Base-by-base conservation (phyloP, 2,113 vertebrate species). In the Caracal caracal region DNA sequence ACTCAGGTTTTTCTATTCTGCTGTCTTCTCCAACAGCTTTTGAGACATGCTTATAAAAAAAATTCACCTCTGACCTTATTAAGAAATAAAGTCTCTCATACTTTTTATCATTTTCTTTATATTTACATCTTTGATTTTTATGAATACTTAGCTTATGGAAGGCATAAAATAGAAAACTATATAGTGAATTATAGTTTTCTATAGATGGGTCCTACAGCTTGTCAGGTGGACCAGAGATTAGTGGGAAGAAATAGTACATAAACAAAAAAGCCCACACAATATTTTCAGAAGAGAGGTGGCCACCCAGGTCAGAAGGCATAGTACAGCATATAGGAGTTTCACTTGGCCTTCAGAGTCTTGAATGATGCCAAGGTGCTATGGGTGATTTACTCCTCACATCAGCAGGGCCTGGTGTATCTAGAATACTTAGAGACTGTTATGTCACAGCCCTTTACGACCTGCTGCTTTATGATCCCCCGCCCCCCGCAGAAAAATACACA, bases 81-180 rank as follows among this genome's bases (percentile, higher is more conserved):
- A 92, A 30, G 43, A 10, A 24, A 71, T 85, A 47, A n/a, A 22
- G 6, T 49, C n/a, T 65, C 10, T 35, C 26, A n/a, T 47, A 47
- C 7, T 63, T 83, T 66, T 88, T 16, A 43, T 24, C 5, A 49
- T 88, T 82, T 92, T 81, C 37, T 73, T 95, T 88, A 43, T 33
- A 75, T 82, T 68, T 88, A 76, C 76, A 83, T 65, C n/a, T 86
- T 95, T 87, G 82, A 68, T 66, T 88, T 88, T 88, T 83, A n/a
- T 66, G 70, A n/a, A 16, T 53, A 40, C 3, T 43, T 65, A 56
- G 20, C 26, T 87, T 80, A 65, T 53, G 26, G 28, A 82, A 59
- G 15, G 13, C 80, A 95, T 76, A 43, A 80, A 73, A 24, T 53
- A 56, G 56, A 66, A 30, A 75, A 66, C 12, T 75, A 75, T 6